Evolutionary conservation across 2,797 vertebrate species (phyloP).

Genomic region (Chaetodon trifasciatus): DNA sequence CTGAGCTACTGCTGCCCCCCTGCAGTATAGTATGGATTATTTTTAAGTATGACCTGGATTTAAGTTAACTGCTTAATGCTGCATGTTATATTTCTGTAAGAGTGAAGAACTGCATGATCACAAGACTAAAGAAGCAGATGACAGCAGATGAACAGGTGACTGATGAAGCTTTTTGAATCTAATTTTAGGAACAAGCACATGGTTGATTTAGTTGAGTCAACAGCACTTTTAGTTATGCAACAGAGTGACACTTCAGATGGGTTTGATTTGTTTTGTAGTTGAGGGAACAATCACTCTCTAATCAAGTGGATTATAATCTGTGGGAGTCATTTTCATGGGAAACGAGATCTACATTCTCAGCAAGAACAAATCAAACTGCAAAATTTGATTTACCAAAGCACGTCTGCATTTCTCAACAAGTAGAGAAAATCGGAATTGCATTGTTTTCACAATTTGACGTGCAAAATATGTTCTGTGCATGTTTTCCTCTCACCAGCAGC

Average conservation of each 20-base stretch:
- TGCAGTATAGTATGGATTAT: not conserved
- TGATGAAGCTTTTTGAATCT: conserved; percentile 17
- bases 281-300: conserved; percentile 48
- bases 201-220: conserved; percentile 32
- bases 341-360: conserved; percentile 48
- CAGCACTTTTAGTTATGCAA: conserved; percentile 37
- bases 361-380: conserved; percentile 12
- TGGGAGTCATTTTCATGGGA: conserved; percentile 37
- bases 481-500: not conserved
- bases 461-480: not conserved
- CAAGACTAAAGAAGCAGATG: not conserved
- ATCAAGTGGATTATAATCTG: conserved; percentile 64
- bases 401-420: not conserved
- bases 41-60: not conserved
- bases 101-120: conserved; percentile 6
- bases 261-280: conserved; percentile 50
- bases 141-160: conserved; percentile 5
- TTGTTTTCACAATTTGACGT: not conserved
- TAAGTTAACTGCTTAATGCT: conserved; percentile 3
- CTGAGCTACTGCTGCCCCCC: no score
- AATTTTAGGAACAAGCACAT: conserved; percentile 42
- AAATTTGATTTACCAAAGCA: conserved; percentile 12
- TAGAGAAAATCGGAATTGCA: not conserved
- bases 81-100: not conserved
- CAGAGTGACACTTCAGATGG: conserved; percentile 33